Percentiles rank a stretch among this genome's conserved stretches.
Evolutionary conservation across 2,797 vertebrate species (phyloP).

Genomic region (Sciurus vulgaris): DNA sequence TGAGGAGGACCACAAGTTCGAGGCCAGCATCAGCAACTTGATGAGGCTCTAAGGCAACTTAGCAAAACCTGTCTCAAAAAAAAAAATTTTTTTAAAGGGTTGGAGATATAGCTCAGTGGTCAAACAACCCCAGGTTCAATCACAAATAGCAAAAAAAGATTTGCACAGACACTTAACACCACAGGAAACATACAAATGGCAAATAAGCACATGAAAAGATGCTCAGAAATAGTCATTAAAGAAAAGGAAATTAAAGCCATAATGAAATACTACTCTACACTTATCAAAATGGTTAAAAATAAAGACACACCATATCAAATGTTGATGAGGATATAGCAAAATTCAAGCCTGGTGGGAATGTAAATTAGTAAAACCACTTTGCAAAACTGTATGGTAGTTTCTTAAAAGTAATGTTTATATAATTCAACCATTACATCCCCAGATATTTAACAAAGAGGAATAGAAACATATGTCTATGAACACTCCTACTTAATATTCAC

Average conservation of each 20-base stretch:
- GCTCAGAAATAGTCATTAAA: no score
- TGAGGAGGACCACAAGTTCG: no score
- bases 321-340: not conserved
- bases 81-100: no score
- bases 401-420: not conserved
- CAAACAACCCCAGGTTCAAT: no score
- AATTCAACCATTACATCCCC: not conserved
- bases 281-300: constrained; percentile 1
- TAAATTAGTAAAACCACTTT: not conserved
- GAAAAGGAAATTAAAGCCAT: not conserved
- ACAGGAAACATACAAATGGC: not conserved
- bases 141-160: not conserved
- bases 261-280: not conserved
- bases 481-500: not conserved
- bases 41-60: no score
- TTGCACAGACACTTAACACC: not conserved
- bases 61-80: no score
- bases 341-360: not conserved
- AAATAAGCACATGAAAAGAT: no score
- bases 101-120: not conserved
- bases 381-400: not conserved
- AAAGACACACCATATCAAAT: not conserved
- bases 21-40: no score
- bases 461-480: constrained; percentile 10
- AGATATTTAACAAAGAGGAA: constrained; percentile 24